Base-by-base conservation (phyloP, 2,888 invertebrate genomes). In the Cryptocephalus moraei region DNA sequence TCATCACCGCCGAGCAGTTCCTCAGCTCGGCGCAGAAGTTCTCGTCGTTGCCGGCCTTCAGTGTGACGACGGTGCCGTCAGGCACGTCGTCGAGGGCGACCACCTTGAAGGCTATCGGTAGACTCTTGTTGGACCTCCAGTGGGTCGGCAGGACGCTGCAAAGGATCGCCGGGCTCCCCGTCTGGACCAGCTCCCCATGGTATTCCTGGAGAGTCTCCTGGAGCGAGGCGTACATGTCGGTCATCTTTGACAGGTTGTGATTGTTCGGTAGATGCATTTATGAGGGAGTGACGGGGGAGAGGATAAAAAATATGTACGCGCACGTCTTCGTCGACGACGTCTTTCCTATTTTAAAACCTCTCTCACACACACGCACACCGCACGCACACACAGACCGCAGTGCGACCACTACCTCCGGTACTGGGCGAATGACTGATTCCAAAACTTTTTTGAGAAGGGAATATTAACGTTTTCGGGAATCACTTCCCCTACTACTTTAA, bases 11-110 rank as follows among this genome's bases (percentile, higher is more conserved):
- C 6, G 90, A 88, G 64, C 84, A 86, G 70, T 99, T 99, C 60
- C 93, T 77, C 60, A 97, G 72, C 67, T 99, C 97, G 1, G 92
- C 96, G 77, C 91, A 92, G 61, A 81, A 91, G 70, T 97, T 97
- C 72, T 99, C 97, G 63, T 99, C 99, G 71, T 97, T 99, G 34
- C 97, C 97, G 47, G 96, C 97, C 51, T 87, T 82, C 43, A 99
- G 85, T 14, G 89, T 89, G 48, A 99, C 96, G 56, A 90, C 68
- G 0, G 97, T 97, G 12, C 96, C 96, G 69, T 99, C 96, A 63
- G 79, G 82, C 38, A 97, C 86, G 57, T 96, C 95, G 56, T 94
- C 93, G 57, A 96, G 71, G 0, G 92, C 87, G 51, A 95, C 86
- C 56, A 96, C 94, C 75, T 94, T 93, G 75, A 99, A 99, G 12